Conservation (phyloP, 2,797 vertebrate species). For the Phalloptychus januarius region DNA sequence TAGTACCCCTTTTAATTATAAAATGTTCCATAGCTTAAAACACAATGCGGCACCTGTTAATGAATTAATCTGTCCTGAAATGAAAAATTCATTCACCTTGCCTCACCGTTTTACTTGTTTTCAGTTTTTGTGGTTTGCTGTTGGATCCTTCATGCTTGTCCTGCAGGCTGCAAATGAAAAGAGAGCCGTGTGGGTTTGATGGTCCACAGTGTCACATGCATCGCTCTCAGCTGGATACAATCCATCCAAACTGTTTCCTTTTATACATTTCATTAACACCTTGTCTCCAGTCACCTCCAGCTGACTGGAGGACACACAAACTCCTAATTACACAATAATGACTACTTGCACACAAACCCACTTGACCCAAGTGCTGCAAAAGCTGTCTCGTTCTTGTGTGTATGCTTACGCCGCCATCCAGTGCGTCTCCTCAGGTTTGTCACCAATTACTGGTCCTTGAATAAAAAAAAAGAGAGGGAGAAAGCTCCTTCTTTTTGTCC, state of each 20-base stretch:
- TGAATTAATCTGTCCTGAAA: not conserved
- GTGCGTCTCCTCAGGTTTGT: conserved; percentile 61
- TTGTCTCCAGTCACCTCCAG: conserved; percentile 56
- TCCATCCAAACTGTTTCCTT: conserved; percentile 38
- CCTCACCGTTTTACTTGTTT: not conserved
- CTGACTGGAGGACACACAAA: conserved; percentile 33
- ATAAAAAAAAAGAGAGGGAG: conserved; percentile 15
- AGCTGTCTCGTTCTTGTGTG: conserved; percentile 35
- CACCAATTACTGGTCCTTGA: conserved; percentile 68
- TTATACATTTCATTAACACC: conserved; percentile 59
- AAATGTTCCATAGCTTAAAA: not conserved
- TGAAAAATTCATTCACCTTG: not conserved
- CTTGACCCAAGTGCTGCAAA: conserved; percentile 37
- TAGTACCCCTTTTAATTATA: not conserved
- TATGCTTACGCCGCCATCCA: conserved; percentile 39
- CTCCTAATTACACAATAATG: conserved; percentile 3
- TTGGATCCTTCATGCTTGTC: conserved; percentile 3
- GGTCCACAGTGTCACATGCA: conserved; percentile 24
- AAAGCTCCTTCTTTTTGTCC: conserved; percentile 41
- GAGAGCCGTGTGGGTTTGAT: conserved; percentile 24
- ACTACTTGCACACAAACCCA: conserved; percentile 12
- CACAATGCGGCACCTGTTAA: not conserved
- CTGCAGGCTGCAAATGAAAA: conserved; percentile 34
- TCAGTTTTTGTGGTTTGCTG: conserved; percentile 7
- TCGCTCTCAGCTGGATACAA: conserved; percentile 52